Conservation (phyloP, 2,888 invertebrate species). For the Perizoma affinitatum region DNA sequence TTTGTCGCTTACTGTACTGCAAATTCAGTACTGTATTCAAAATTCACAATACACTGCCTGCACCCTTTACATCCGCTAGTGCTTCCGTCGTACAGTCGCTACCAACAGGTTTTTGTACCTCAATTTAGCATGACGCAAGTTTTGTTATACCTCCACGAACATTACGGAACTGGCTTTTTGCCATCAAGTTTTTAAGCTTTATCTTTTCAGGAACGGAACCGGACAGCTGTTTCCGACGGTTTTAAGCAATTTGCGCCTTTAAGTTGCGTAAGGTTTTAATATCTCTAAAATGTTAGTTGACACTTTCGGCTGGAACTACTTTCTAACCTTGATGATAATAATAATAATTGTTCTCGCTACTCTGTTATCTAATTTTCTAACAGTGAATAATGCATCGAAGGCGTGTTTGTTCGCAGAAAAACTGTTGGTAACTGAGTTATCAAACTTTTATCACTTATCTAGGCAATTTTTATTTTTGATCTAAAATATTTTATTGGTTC, state of each 20-base stretch:
- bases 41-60: too few species aligned
- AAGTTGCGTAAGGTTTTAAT: slow-evolving; percentile 28
- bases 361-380: too few species aligned
- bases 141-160: slow-evolving; percentile 46
- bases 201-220: slow-evolving; percentile 48
- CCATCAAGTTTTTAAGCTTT: slow-evolving; percentile 46
- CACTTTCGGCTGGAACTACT: slow-evolving; percentile 28
- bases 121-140: slow-evolving; percentile 40
- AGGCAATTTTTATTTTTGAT: too few species aligned
- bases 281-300: slow-evolving; percentile 28
- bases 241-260: slow-evolving; percentile 31
- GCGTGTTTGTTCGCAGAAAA: too few species aligned
- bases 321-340: slow-evolving; percentile 4
- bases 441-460: too few species aligned
- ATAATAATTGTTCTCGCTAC: too few species aligned
- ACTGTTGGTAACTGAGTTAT: too few species aligned
- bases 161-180: slow-evolving; percentile 49
- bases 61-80: slow-evolving; percentile 9
- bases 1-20: too few species aligned
- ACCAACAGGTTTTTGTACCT: slow-evolving; percentile 12
- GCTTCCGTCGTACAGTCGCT: slow-evolving; percentile 13
- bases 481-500: too few species aligned
- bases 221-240: slow-evolving; percentile 42
- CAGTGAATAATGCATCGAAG: too few species aligned
- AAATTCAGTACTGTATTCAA: too few species aligned